phyloP scores from a whole-genome alignment of 64 coral and sea anemone genomes.

The Astreopora myriophthalma region DNA sequence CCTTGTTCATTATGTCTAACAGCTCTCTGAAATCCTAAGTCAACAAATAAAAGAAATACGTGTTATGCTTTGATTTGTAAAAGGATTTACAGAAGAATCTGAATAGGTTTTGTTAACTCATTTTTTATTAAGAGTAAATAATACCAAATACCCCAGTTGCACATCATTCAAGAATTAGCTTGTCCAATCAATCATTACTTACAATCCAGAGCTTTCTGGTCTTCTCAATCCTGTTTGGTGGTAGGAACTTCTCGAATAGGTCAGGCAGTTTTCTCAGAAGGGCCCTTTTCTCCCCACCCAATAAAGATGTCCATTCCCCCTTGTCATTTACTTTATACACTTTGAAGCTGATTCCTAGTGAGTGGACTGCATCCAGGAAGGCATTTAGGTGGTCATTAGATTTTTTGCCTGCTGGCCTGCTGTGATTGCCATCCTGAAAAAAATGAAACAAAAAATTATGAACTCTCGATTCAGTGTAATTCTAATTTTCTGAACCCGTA shows the following conservation, averaged over 20 bases:
- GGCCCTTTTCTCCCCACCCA: slow-evolving; percentile 35
- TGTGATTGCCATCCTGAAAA: neutral
- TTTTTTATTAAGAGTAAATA: too few relatives aligned
- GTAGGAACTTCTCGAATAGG: neutral
- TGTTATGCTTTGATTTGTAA: too few relatives aligned
- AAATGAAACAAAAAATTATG: neutral
- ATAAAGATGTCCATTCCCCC: slow-evolving; percentile 24
- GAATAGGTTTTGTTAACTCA: too few relatives aligned
- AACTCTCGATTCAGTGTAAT: neutral
- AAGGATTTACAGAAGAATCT: too few relatives aligned
- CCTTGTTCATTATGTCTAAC: too few relatives aligned
- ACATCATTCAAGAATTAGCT: too few relatives aligned
- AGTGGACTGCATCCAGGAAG: neutral
- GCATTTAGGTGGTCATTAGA: neutral
- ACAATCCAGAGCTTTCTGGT: slow-evolving; percentile 38
- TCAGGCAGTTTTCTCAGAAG: slow-evolving; percentile 38
- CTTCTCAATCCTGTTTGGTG: neutral
- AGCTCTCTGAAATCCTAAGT: too few relatives aligned
- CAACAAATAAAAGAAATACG: too few relatives aligned
- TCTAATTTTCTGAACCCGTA: neutral
- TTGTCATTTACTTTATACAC: slow-evolving; percentile 14
- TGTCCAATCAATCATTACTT: neutral
- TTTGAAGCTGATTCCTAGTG: neutral
- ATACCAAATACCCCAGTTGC: too few relatives aligned
- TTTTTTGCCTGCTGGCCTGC: neutral